A percentile compares a stretch with the other conserved stretches of the same genome.
These are phyloP conservation scores for cat (Felis catus) DNA, from an alignment of 2,113 vertebrate species.

Conservation along the genomic window DNA sequence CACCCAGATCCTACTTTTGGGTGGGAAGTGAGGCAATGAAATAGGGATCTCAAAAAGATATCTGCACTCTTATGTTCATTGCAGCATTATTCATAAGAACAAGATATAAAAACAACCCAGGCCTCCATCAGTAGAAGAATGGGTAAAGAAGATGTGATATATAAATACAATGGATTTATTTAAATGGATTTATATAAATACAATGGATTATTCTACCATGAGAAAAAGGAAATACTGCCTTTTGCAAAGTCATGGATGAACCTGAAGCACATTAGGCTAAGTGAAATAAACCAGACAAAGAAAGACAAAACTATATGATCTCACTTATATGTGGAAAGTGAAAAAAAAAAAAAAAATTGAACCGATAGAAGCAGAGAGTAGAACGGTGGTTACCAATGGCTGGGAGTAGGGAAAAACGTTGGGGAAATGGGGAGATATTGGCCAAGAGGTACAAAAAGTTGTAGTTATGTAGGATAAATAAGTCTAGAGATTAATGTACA, in stretches of 20 bases:
- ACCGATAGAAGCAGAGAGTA: not conserved
- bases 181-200: not conserved
- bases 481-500: not conserved
- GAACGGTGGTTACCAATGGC: not conserved
- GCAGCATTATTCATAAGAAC: not conserved
- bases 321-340: not conserved
- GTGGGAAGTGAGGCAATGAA: not conserved
- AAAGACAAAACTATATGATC: not conserved
- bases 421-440: not conserved
- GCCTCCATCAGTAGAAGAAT: not conserved
- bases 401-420: not conserved
- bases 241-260: not conserved
- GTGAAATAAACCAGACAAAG: not conserved
- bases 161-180: not conserved
- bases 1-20: not conserved
- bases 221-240: not conserved
- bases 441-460: not conserved
- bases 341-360: not conserved
- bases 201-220: not conserved
- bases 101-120: not conserved
- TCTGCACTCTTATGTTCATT: not conserved
- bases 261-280: not conserved
- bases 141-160: not conserved
- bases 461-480: not conserved
- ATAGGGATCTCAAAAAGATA: not conserved